Conservation (phyloP, 2,113 vertebrate genomes). For the Pao palembangensis region DNA sequence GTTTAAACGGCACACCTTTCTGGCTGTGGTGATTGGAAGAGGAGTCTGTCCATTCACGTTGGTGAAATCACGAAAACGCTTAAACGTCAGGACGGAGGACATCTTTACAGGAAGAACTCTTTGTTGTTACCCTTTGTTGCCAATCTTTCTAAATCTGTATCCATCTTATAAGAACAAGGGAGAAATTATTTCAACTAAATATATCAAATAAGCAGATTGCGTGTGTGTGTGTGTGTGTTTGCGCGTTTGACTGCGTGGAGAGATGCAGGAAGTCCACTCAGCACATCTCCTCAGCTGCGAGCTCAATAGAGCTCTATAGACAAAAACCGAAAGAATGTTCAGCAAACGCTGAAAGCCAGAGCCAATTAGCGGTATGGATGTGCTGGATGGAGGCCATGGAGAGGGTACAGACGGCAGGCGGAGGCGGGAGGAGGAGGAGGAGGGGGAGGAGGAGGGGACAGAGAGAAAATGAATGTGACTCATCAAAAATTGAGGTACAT, state of each 20-base stretch:
- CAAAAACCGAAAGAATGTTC: constrained; percentile 41
- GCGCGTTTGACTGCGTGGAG: not conserved
- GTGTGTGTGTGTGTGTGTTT: not conserved
- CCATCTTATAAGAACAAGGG: not conserved
- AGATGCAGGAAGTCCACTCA: constrained; percentile 66
- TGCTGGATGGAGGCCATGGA: constrained; percentile 85
- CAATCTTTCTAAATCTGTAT: too few species aligned
- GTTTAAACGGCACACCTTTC: not conserved
- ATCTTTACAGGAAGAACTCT: too few species aligned
- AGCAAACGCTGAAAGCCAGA: constrained; percentile 78
- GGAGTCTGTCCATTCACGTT: too few species aligned
- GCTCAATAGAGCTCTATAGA: constrained; percentile 33
- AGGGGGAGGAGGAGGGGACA: constrained; percentile 35
- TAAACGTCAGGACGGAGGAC: too few species aligned
- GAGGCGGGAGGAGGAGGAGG: constrained; percentile 19
- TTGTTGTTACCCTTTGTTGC: too few species aligned
- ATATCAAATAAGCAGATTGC: not conserved
- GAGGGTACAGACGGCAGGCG: constrained; percentile 34
- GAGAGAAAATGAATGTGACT: constrained; percentile 2
- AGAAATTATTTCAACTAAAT: not conserved
- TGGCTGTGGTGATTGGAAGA: not conserved
- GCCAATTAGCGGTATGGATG: constrained; percentile 90
- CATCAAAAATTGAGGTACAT: constrained; percentile 31
- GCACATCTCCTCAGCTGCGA: constrained; percentile 80
- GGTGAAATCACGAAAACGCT: too few species aligned